Base-by-base conservation (phyloP, 2,888 invertebrate genomes). In the Eristalis pertinax region DNA sequence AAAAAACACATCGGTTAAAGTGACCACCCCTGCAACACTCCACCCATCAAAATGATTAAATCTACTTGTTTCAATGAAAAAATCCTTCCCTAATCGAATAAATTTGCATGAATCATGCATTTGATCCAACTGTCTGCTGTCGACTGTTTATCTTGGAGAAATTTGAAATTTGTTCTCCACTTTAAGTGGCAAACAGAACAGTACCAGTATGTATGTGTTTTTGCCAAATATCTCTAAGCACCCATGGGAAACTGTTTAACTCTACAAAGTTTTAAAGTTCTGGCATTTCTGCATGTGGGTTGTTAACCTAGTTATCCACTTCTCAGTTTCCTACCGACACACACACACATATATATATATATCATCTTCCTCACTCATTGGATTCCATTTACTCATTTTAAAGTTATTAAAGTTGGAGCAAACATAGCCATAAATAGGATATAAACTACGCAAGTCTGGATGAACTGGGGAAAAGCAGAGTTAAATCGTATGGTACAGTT, bases 321-420 rank as follows among this genome's bases (percentile, higher is more conserved):
- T 50, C 26, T 29, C 26, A 24, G 60, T 60, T 60, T 60, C 60
- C 60, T 11, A 60, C 24, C 11, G 22, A 26, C 26, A 29, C 26
- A 24, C 60, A 24, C 60, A 13, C 4, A 5, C 26, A 26, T 10
- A 19, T 4, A 56, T 19, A 26, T 11, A 26, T 24, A 1, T 26
- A 60, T 60, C 24, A 26, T 26, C 50, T 50, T 50, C 50, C 50
- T n/a, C 50, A 50, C 50, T 19, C 50, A 50, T 50, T 19, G 7
- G 50, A 50, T 50, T 50, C 50, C 50, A 60, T 60, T 60, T 29
- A 29, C 26, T 60, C 19, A 50, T 50, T 50, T 50, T 60, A 3
- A 29, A 60, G 60, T 60, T 60, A 60, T 60, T 60, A 60, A 60
- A 60, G 60, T 60, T 60, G 26, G 26, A 60, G 10, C 60, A 60